A percentile compares a stretch with the other conserved stretches of the same genome.
Evolutionary conservation across 2,113 vertebrate genomes (phyloP).

Genomic region (Salvelinus fontinalis): DNA sequence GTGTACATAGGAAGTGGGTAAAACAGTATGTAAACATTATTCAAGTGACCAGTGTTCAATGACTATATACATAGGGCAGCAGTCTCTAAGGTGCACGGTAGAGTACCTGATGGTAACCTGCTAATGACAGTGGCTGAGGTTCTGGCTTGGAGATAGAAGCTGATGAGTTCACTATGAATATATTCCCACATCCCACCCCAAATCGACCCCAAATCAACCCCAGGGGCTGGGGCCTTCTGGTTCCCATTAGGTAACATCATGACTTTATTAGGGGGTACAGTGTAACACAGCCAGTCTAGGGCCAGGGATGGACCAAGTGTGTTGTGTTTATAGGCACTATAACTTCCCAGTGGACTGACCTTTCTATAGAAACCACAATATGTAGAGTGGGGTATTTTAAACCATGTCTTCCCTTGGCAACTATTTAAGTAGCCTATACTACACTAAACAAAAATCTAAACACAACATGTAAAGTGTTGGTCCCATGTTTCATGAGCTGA

Average conservation of each 20-base stretch:
- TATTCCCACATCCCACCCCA: too few species aligned
- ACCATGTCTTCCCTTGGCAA: background rate
- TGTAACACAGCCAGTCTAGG: conserved; percentile 16
- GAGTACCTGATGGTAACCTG: too few species aligned
- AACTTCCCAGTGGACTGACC: conserved; percentile 14
- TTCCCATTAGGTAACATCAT: conserved; percentile 48
- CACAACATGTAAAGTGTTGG: too few species aligned
- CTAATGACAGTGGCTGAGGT: too few species aligned
- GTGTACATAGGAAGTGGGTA: too few species aligned
- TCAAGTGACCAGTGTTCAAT: too few species aligned
- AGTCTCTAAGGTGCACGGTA: too few species aligned
- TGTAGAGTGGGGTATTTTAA: conserved; percentile 9
- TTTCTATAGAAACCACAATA: conserved; percentile 19
- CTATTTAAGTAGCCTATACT: too few species aligned
- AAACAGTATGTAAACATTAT: too few species aligned
- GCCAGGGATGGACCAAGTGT: conserved; percentile 20
- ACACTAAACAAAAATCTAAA: too few species aligned
- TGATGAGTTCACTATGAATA: conserved; percentile 1
- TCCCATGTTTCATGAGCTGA: too few species aligned
- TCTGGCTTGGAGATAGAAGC: background rate
- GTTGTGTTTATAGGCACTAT: conserved; percentile 37
- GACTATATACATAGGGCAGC: too few species aligned
- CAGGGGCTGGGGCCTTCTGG: conserved; percentile 14
- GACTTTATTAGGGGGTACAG: conserved; percentile 4
- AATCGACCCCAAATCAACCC: background rate